These are phyloP conservation scores for Nomada flava DNA, from an alignment of 2,888 invertebrate species.

Conservation along the genomic window DNA sequence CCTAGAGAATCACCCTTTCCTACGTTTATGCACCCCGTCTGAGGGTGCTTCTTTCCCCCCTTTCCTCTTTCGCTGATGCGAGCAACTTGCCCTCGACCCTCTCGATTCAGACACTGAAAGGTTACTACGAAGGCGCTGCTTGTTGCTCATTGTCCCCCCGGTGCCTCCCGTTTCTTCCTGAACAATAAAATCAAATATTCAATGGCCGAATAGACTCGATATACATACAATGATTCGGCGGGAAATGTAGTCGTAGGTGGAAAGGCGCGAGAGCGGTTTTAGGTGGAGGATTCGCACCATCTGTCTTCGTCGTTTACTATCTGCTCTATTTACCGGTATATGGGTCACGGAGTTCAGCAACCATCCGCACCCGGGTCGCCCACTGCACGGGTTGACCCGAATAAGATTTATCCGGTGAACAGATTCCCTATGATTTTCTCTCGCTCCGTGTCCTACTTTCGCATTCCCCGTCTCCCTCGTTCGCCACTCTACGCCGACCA, in stretches of 20 bases:
- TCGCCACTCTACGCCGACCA: neutral
- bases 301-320: conserved; percentile 71
- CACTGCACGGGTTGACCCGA: conserved; percentile 66
- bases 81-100: no score
- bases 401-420: conserved; percentile 53
- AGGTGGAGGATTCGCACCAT: conserved; percentile 5
- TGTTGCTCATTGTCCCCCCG: no score
- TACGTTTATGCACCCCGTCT: no score
- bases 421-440: conserved; percentile 48
- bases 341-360: conserved; percentile 79
- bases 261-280: no score
- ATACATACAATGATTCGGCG: no score
- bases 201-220: no score
- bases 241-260: neutral
- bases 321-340: conserved; percentile 78
- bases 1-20: no score
- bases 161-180: no score
- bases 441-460: conserved; percentile 1
- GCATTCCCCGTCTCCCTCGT: neutral
- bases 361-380: conserved; percentile 68
- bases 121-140: neutral
- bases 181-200: no score
- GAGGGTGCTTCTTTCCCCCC: neutral
- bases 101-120: neutral
- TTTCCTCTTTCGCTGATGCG: neutral